phyloP scores from a whole-genome alignment of 2,113 vertebrate genomes.

The Cephalopterus ornatus region DNA sequence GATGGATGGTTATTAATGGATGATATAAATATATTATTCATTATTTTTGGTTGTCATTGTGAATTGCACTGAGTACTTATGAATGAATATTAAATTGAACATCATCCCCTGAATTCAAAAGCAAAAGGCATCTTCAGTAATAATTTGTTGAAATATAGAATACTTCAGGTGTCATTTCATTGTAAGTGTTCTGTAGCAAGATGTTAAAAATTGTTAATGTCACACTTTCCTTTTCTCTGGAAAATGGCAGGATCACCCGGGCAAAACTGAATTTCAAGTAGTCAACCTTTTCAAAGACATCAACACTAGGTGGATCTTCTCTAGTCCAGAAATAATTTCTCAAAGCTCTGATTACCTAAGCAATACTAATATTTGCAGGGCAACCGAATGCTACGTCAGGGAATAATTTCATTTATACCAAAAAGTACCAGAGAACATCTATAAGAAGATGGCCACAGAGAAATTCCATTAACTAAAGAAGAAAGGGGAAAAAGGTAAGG shows the following conservation, averaged over 20 bases:
- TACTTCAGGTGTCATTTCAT: not conserved
- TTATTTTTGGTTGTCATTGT: constrained; percentile 61
- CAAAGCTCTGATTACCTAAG: not conserved
- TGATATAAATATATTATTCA: constrained; percentile 70
- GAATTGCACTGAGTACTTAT: constrained; percentile 24
- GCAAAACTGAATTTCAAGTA: not conserved
- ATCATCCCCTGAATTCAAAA: not conserved
- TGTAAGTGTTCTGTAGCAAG: not conserved
- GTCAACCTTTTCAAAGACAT: not conserved
- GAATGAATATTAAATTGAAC: constrained; percentile 41
- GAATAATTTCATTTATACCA: not conserved
- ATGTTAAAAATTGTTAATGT: not conserved
- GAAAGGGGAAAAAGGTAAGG: not conserved
- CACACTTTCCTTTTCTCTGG: not conserved
- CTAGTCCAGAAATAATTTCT: not conserved
- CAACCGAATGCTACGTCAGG: not conserved
- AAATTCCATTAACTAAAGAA: not conserved
- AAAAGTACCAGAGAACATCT: not conserved
- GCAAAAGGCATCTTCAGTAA: not conserved
- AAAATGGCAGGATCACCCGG: not conserved
- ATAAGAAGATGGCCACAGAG: not conserved
- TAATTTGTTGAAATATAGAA: not conserved
- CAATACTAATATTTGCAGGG: not conserved
- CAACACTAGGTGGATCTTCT: not conserved
- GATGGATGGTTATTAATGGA: constrained; percentile 64